Base-by-base conservation (phyloP, 2,888 invertebrate species). In the Anagyrus pseudococci region DNA sequence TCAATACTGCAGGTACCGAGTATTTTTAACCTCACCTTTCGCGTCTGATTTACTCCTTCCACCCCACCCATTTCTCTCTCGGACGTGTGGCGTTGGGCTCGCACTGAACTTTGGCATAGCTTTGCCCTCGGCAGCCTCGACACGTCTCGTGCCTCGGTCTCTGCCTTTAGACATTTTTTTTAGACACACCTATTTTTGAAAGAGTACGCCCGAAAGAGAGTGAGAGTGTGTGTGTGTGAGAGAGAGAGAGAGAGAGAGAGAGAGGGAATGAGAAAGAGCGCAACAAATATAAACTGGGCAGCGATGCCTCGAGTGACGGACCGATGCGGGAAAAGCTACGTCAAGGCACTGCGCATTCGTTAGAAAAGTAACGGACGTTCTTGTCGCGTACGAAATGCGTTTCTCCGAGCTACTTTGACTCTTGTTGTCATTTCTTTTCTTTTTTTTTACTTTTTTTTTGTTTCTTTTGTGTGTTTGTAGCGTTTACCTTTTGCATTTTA, bases 291-390 rank as follows among this genome's bases (percentile, higher is more conserved):
- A 43, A 29, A n/a, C 17, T 29, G 37, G 58, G 46, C 49, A 53
- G 33, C 33, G 49, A 49, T 49, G 15, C 23, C 4, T n/a, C 43
- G 56, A 40, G 62, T 66, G 66, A 57, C 66, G 62, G 66, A n/a
- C 66, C 59, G 66, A 60, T 57, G n/a, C n/a, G n/a, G n/a, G n/a
- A n/a, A n/a, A n/a, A n/a, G n/a, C n/a, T n/a, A n/a, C n/a, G n/a
- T n/a, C n/a, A n/a, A n/a, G n/a, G n/a, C n/a, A n/a, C n/a, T n/a
- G n/a, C n/a, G n/a, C n/a, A n/a, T n/a, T n/a, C n/a, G n/a, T n/a
- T n/a, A n/a, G n/a, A n/a, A n/a, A n/a, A n/a, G n/a, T n/a, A n/a
- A n/a, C n/a, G n/a, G n/a, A n/a, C n/a, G n/a, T n/a, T n/a, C n/a
- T n/a, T n/a, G n/a, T n/a, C n/a, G n/a, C n/a, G n/a, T n/a, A n/a